Evolutionary conservation across 2,113 vertebrate species (phyloP).

Genomic region (Melanocharis versteri): DNA sequence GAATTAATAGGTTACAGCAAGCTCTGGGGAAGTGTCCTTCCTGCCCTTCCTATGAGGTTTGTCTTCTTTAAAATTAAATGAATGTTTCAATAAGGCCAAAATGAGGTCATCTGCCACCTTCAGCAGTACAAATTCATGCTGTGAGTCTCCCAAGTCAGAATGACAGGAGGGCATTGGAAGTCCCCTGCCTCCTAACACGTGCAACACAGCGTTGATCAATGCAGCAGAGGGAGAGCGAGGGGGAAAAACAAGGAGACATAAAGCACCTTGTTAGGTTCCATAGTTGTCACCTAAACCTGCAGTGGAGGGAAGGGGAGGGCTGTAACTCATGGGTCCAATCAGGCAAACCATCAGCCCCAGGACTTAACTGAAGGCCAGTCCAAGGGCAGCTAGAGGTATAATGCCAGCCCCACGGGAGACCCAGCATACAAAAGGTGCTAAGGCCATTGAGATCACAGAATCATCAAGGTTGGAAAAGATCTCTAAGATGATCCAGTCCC

Average conservation of each 20-base stretch:
- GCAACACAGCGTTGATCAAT: rapidly evolving
- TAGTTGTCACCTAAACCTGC: background rate
- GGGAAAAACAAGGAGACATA: background rate
- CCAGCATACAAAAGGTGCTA: background rate
- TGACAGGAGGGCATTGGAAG: background rate
- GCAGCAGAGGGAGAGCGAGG: background rate
- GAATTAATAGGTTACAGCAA: background rate
- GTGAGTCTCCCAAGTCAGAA: background rate
- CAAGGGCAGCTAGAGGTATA: background rate
- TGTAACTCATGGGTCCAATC: background rate
- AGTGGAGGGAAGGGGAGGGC: background rate
- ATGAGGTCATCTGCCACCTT: rapidly evolving
- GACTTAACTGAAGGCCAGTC: background rate
- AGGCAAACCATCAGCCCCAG: background rate
- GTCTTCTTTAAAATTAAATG: background rate
- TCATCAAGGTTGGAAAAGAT: background rate
- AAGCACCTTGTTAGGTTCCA: background rate
- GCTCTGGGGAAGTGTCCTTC: background rate
- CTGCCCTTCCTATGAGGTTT: background rate
- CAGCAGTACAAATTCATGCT: background rate
- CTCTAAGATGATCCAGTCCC: background rate
- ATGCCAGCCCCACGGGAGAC: background rate
- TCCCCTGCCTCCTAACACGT: background rate
- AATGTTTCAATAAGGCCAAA: background rate
- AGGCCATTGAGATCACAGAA: background rate